Conservation (phyloP, 2,797 vertebrate species). For the Phrynocephalus guinanensis region DNA sequence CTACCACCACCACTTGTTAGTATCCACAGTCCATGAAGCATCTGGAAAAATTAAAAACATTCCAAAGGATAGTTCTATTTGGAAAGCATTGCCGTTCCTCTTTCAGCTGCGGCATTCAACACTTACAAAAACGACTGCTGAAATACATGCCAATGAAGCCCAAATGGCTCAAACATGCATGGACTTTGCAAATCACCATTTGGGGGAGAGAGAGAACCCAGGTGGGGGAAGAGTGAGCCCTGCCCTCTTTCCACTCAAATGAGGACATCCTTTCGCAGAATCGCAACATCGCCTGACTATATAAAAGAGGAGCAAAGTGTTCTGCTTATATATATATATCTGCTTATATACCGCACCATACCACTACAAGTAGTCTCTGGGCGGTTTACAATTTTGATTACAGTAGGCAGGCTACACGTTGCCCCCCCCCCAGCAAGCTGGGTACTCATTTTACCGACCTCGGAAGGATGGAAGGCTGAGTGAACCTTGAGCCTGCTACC, state of each 20-base stretch:
- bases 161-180: background rate
- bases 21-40: background rate
- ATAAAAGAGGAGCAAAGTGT: too few relatives aligned
- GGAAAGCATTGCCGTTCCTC: background rate
- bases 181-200: background rate
- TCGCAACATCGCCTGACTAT: background rate
- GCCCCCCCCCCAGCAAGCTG: too few relatives aligned
- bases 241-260: background rate
- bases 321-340: too few relatives aligned
- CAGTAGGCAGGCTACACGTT: too few relatives aligned
- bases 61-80: background rate
- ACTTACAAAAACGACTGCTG: background rate
- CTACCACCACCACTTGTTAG: background rate
- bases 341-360: too few relatives aligned
- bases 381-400: too few relatives aligned
- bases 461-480: too few relatives aligned
- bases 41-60: constrained; percentile 5
- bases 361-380: too few relatives aligned
- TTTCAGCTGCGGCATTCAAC: background rate
- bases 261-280: background rate
- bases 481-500: too few relatives aligned
- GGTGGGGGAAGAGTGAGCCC: too few relatives aligned
- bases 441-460: too few relatives aligned
- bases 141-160: background rate
- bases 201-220: background rate